Conservation (phyloP, 2,113 vertebrate species). For the Bubo blakistoni region DNA sequence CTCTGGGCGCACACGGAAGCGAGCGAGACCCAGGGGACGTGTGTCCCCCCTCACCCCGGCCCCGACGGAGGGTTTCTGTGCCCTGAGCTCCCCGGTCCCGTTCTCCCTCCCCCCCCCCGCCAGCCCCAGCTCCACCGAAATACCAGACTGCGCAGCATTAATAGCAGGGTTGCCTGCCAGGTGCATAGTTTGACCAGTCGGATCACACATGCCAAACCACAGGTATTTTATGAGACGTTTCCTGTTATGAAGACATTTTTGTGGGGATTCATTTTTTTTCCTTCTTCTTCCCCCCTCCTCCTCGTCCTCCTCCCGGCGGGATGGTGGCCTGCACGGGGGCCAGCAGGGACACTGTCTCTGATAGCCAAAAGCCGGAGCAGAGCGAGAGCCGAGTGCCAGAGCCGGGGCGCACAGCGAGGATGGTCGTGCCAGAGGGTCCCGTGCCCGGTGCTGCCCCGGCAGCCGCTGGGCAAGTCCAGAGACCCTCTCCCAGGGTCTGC, state of each 20-base stretch:
- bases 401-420: rapidly evolving
- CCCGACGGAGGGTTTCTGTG: neutral
- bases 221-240: constrained; percentile 83
- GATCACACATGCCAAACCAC: constrained; percentile 74
- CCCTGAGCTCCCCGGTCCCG: neutral
- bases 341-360: neutral
- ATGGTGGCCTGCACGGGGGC: neutral
- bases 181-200: constrained; percentile 72
- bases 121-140: constrained; percentile 35
- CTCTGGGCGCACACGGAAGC: rapidly evolving
- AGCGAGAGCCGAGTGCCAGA: neutral
- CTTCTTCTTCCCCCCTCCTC: neutral
- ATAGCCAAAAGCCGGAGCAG: neutral
- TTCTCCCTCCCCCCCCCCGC: neutral
- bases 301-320: neutral
- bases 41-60: neutral
- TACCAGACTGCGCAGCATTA: constrained; percentile 71
- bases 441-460: rapidly evolving
- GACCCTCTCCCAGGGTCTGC: neutral
- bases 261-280: constrained; percentile 56
- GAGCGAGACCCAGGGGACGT: rapidly evolving
- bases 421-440: rapidly evolving
- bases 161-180: constrained; percentile 74
- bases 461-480: neutral
- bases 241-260: constrained; percentile 81